Evolutionary conservation across 2,888 invertebrate species (phyloP), one percentile per base, ranked within the genome.

Genomic region (Agrochola litura): DNA sequence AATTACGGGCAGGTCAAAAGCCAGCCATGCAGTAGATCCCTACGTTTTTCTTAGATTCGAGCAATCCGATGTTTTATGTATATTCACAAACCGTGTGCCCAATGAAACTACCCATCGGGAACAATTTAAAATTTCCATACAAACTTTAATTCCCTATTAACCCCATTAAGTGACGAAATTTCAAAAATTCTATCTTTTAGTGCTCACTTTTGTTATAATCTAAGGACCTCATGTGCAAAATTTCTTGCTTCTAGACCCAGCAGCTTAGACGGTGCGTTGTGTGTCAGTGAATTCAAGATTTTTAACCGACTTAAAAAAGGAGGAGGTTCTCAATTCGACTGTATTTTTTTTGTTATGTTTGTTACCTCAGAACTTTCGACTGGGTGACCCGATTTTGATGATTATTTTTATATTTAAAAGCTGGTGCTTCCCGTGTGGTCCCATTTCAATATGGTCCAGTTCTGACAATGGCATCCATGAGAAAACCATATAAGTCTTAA

Each of bases 1-100:
- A 84, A 81, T 80, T 72, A 43, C 60, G 43, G 22, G 9, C 37
- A 66, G 52, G 73, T 70, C 54, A 80, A 30, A 41, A 60, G 41
- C 10, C 46, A 64, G 56, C 16, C 10, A 30, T 30, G 19, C 19
- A 37, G 37, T 54, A 14, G 16, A 19, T 54, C n/a, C 4, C 2
- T 41, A 30, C 9, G 3, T 37, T 60, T 54, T 60, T 14, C 0
- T n/a, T 16, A 56, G 41, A 61, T 78, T 78, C 6, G 6, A 41
- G 25, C 14, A 54, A 2, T 52, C 14, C 9, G 9, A 60, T 63
- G 52, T 52, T 43, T 56, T 56, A 43, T 16, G 12, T 25, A 46
- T 49, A 46, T 49, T 6, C 19, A 41, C 37, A n/a, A 43, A 16
- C 6, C 65, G 25, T 19, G 65, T 16, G 16, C 9, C 1, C 16